These are phyloP conservation scores for Phaenicophaeus curvirostris DNA, from an alignment of 2,797 vertebrate species.

Conservation along the genomic window DNA sequence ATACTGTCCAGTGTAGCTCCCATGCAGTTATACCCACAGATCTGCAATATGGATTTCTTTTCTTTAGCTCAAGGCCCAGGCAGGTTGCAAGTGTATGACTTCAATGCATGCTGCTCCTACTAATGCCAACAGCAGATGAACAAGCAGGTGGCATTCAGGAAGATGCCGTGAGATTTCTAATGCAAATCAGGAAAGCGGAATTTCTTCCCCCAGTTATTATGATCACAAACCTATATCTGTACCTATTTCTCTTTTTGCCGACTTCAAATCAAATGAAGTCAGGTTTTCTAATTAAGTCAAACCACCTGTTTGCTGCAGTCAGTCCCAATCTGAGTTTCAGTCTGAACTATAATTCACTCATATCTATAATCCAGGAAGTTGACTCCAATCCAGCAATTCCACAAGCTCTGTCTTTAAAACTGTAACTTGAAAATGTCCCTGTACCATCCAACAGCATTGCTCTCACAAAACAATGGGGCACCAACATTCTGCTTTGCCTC, in stretches of 20 bases:
- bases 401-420: not conserved
- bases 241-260: not conserved
- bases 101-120: not conserved
- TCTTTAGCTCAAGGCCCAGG: not conserved
- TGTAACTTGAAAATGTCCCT: not conserved
- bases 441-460: not conserved
- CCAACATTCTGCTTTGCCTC: not conserved
- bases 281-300: not conserved
- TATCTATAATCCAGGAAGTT: not conserved
- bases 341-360: not conserved
- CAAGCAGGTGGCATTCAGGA: not conserved
- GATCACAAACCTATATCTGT: not conserved
- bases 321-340: not conserved
- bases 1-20: not conserved
- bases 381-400: not conserved
- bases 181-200: not conserved
- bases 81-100: not conserved
- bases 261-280: not conserved
- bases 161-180: not conserved
- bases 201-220: not conserved
- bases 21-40: not conserved
- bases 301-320: not conserved
- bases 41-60: not conserved
- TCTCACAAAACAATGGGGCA: not conserved
- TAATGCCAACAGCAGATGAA: conserved; percentile 36